phyloP scores from a whole-genome alignment of 2,113 vertebrate species.

The Rutilus rutilus region DNA sequence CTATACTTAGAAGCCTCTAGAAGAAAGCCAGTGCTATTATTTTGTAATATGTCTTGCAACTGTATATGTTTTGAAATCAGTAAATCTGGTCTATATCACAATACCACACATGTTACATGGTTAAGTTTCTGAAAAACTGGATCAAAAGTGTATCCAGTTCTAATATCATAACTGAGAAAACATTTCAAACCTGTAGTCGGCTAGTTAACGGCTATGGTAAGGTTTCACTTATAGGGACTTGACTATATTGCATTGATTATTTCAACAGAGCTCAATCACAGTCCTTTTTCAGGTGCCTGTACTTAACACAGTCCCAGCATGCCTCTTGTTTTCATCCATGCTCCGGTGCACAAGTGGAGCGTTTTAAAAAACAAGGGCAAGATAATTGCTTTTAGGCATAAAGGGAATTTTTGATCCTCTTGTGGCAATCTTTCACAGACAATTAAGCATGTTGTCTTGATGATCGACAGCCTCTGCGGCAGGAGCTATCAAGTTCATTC shows the following conservation, averaged over 20 bases:
- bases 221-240: background rate
- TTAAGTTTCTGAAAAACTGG: background rate
- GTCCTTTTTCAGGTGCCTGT: background rate
- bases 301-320: conserved; percentile 4
- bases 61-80: background rate
- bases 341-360: background rate
- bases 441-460: conserved; percentile 39
- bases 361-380: conserved; percentile 8
- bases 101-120: background rate
- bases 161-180: background rate
- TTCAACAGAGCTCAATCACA: background rate
- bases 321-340: conserved; percentile 1
- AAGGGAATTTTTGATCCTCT: conserved; percentile 28
- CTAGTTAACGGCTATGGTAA: background rate
- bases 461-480: background rate
- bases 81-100: background rate
- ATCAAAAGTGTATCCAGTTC: background rate
- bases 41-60: background rate
- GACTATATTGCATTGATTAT: background rate
- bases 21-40: background rate
- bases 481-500: background rate
- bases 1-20: background rate
- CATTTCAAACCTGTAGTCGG: background rate
- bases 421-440: conserved; percentile 43
- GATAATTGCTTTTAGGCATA: conserved; percentile 44